Percentiles rank a stretch among this genome's conserved stretches.
Conservation (phyloP, 92 coral and sea anemone species). For the Epizoanthus scotinus region DNA sequence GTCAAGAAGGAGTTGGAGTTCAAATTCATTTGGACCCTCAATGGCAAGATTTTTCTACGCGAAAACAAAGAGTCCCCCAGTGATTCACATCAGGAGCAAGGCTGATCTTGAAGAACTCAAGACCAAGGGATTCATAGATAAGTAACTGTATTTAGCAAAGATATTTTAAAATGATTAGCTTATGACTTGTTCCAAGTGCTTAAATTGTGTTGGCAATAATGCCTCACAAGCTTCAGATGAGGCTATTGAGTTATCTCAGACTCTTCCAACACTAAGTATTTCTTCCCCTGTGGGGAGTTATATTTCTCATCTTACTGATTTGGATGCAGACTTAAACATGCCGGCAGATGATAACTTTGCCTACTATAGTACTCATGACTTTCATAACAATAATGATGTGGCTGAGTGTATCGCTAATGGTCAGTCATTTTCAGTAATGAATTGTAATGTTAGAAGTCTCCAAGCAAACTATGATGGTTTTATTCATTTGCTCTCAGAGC, state of each 20-base stretch:
- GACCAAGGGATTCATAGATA: background rate
- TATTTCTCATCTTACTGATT: slow-evolving; percentile 25
- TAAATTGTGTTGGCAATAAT: background rate
- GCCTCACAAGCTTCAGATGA: slow-evolving; percentile 7
- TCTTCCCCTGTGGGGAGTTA: slow-evolving; percentile 20
- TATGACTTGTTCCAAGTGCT: slow-evolving; percentile 30
- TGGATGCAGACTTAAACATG: slow-evolving; percentile 16
- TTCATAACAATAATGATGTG: slow-evolving; percentile 20
- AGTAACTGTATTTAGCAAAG: too few species aligned
- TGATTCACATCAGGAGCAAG: background rate
- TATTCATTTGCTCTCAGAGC: slow-evolving; percentile 23
- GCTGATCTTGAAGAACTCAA: background rate
- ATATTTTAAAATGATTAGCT: too few species aligned
- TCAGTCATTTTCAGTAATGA: background rate
- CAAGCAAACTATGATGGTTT: slow-evolving; percentile 17
- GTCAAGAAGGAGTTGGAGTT: background rate
- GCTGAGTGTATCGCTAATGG: slow-evolving; percentile 4
- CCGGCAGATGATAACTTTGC: slow-evolving; percentile 21
- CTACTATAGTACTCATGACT: slow-evolving; percentile 18
- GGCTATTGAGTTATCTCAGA: background rate
- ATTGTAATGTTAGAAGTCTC: slow-evolving; percentile 33
- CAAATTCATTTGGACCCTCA: background rate
- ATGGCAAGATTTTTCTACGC: background rate
- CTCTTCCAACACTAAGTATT: slow-evolving; percentile 2
- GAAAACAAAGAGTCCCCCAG: background rate